Percentiles rank a stretch among this genome's conserved stretches.
Evolutionary conservation across 2,888 invertebrate genomes (phyloP).

Genomic region (Tinea semifulvella): DNA sequence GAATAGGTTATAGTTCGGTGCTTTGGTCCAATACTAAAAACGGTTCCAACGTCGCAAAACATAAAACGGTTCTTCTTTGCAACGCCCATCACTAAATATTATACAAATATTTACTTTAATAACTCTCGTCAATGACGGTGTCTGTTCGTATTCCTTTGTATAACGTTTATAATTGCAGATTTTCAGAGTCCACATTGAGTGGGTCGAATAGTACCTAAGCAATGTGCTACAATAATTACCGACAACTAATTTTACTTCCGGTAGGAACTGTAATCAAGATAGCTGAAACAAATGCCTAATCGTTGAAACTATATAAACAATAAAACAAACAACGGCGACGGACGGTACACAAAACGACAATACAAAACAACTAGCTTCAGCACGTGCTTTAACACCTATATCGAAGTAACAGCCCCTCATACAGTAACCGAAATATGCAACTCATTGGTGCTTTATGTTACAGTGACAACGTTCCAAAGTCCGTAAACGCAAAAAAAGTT

Average conservation of each 20-base stretch:
- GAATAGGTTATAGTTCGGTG: too few species aligned
- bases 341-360: conserved; percentile 1
- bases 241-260: conserved; percentile 4
- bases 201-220: neutral
- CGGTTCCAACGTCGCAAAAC: too few species aligned
- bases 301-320: conserved; percentile 15
- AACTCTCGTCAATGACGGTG: too few species aligned
- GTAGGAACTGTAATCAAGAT: conserved; percentile 14
- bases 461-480: neutral
- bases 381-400: conserved; percentile 6
- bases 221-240: neutral
- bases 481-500: conserved; percentile 1
- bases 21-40: too few species aligned
- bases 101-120: too few species aligned
- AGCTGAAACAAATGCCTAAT: conserved; percentile 16
- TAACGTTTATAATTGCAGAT: too few species aligned
- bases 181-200: neutral
- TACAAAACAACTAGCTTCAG: conserved; percentile 1
- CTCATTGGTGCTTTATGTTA: neutral
- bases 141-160: too few species aligned
- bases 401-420: conserved; percentile 1
- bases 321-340: conserved; percentile 13
- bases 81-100: too few species aligned
- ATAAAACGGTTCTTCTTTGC: too few species aligned
- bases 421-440: neutral